Conservation (phyloP, 2,113 vertebrate genomes). For the Cephalopterus ornatus region DNA sequence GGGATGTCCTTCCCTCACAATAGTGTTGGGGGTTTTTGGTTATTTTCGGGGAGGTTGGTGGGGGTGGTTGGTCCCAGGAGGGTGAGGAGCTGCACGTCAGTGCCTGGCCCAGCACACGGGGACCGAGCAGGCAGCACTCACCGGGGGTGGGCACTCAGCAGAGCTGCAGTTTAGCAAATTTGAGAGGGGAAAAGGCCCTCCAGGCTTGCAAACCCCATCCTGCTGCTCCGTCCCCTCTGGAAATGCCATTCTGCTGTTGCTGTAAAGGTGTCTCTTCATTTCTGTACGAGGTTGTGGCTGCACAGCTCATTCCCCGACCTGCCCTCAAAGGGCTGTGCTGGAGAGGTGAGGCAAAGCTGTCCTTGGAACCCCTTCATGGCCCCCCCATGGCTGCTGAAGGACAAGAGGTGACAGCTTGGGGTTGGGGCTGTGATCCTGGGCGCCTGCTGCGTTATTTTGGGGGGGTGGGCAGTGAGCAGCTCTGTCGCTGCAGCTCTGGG, state of each 20-base stretch:
- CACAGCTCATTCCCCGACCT: background rate
- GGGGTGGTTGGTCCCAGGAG: background rate
- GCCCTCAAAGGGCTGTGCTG: background rate
- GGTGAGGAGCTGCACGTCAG: background rate
- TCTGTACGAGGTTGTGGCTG: accelerated
- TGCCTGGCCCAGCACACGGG: background rate
- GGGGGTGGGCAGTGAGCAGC: background rate
- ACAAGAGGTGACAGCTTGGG: background rate
- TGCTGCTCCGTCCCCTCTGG: background rate
- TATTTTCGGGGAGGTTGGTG: background rate
- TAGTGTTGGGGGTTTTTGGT: background rate
- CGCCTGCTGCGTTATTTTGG: background rate
- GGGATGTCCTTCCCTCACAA: background rate
- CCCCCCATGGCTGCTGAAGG: background rate
- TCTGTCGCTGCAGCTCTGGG: background rate
- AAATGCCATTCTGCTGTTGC: background rate
- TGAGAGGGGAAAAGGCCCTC: background rate
- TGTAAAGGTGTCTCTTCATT: background rate
- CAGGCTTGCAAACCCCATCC: background rate
- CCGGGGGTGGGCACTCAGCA: background rate
- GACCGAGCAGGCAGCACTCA: accelerated
- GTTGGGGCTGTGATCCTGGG: background rate
- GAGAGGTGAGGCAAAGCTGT: background rate
- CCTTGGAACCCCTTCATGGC: background rate
- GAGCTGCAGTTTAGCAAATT: background rate